Evolutionary conservation across 2,797 vertebrate species (phyloP), one percentile per base, ranked within the genome.

Genomic region (Poeciliopsis presidionis): DNA sequence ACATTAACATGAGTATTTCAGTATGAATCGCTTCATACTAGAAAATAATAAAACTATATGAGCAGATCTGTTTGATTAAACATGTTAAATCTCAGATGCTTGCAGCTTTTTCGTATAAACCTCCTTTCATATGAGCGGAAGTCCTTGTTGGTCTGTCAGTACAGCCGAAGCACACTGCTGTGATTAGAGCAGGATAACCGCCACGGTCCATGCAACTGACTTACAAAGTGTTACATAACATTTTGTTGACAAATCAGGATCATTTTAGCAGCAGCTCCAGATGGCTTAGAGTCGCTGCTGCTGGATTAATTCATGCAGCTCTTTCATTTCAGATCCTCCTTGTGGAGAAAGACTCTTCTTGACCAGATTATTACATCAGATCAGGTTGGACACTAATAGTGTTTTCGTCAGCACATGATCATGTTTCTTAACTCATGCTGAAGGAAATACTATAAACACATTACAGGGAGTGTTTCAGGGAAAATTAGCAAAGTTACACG

Each of bases 221-320:
- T 57, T 0, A 22, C 81, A 51, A 28, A 74, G 73, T 59, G 83
- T 93, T 93, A 89, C 8, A 14, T 91, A 93, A 91, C 84, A 80
- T 75, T 85, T 41, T 61, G 84, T 79, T 87, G 81, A 81, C 73
- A 80, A 85, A 87, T 87, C 79, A 30, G 87, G 82, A 85, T 85
- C 41, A 77, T 82, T 83, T 81, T 77, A 59, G 74, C 84, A 75
- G 74, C 45, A 76, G 78, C 75, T 81, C 18, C 81, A 71, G 79
- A 72, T 45, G 73, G 79, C 65, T 51, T 84, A 80, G 67, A 79
- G 72, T 76, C 75, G 83, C 80, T 8, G 79, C 84, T 86, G 80
- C 80, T 18, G 88, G 88, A 91, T 91, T 89, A 90, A 84, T 84
- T 74, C 63, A 78, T 79, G 61, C 57, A 73, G 82, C 53, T 78